Evolutionary conservation across 2,888 invertebrate genomes (phyloP).

Genomic region (Acanthacorydalis orientalis): DNA sequence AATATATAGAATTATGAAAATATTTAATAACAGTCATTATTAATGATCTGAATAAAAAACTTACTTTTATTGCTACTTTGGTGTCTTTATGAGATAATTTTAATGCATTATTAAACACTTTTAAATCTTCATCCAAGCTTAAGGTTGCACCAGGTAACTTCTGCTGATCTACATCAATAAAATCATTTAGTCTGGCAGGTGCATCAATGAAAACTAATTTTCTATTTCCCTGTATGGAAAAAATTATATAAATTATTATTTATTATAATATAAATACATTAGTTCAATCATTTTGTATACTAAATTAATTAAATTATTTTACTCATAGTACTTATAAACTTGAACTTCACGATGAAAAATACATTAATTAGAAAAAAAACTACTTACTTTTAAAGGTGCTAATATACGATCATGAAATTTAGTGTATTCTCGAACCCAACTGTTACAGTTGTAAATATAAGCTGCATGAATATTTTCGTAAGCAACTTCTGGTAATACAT

Average conservation of each 20-base stretch:
- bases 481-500: constrained; percentile 80
- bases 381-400: constrained; percentile 62
- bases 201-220: constrained; percentile 88
- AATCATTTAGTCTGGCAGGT: constrained; percentile 71
- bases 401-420: constrained; percentile 90
- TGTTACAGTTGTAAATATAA: constrained; percentile 95
- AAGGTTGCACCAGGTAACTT: constrained; percentile 91
- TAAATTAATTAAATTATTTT: too few species aligned
- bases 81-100: constrained; percentile 95
- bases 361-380: too few species aligned
- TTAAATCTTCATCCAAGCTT: constrained; percentile 87
- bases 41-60: neutral
- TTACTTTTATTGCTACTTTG: constrained; percentile 86
- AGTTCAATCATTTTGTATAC: too few species aligned
- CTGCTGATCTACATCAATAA: constrained; percentile 82
- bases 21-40: neutral
- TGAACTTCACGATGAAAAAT: too few species aligned
- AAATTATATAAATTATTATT: too few species aligned
- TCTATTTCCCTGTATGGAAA: constrained; percentile 69
- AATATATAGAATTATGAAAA: neutral
- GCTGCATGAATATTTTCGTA: constrained; percentile 82
- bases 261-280: too few species aligned
- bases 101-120: constrained; percentile 87
- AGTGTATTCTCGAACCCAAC: constrained; percentile 94
- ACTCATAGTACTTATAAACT: constrained; percentile 1